Conservation (phyloP, 37 sponge, comb jelly and placozoan genomes). For the Haliclona indistincta region DNA sequence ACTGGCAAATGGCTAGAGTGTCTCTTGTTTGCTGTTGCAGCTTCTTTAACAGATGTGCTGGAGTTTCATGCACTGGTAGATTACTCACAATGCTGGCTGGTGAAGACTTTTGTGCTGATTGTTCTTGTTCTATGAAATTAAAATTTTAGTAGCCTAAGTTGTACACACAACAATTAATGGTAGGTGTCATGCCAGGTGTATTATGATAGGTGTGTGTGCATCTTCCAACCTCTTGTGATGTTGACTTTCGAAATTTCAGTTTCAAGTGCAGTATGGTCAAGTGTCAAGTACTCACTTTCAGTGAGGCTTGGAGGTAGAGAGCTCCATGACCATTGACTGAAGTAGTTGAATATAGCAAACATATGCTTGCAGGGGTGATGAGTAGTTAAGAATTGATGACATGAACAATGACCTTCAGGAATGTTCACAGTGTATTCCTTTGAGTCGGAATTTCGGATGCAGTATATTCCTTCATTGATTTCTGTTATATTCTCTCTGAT, state of each 20-base stretch:
- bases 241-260: background rate
- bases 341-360: slow-evolving; percentile 13
- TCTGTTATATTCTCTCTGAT: background rate
- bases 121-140: too few species aligned
- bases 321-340: slow-evolving; percentile 16
- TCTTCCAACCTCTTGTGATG: background rate
- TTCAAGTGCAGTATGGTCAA: background rate
- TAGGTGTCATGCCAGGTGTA: too few species aligned
- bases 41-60: too few species aligned
- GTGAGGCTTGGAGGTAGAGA: slow-evolving; percentile 10
- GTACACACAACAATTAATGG: too few species aligned
- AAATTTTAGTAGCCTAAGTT: too few species aligned
- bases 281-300: slow-evolving; percentile 5
- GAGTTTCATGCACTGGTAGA: too few species aligned
- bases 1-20: too few species aligned
- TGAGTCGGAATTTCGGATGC: background rate
- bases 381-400: slow-evolving; percentile 6
- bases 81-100: too few species aligned
- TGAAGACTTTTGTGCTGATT: too few species aligned
- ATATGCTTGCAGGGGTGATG: slow-evolving; percentile 40
- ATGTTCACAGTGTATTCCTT: slow-evolving; percentile 18
- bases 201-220: too few species aligned
- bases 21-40: too few species aligned
- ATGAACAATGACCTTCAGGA: slow-evolving; percentile 25
- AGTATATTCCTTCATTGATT: background rate